Evolutionary conservation across 2,888 invertebrate genomes (phyloP), one percentile per base, ranked within the genome.

Genomic region (Drosophila colorata): DNA sequence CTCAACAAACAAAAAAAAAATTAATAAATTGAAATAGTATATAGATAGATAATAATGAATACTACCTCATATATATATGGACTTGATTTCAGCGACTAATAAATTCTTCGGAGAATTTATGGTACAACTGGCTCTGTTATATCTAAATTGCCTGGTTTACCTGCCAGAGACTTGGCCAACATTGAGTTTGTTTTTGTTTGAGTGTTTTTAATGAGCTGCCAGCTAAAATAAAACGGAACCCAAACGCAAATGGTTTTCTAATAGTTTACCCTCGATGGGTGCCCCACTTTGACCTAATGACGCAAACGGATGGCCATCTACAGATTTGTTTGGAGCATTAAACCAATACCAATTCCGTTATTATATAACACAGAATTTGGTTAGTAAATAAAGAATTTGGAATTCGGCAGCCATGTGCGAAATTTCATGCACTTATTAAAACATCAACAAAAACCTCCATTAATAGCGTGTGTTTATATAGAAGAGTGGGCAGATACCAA

Each of bases 131-230:
- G 11, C 11, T 57, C 33, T 20, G 37, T 14, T 31, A 47, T 63
- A 44, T 74, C 23, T 23, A 20, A 53, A 60, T 40, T 38, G 18
- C 2, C 16, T 43, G 37, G 14, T 41, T 68, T 53, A 72, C 56
- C 69, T 68, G 55, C 18, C 38, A 53, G 16, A 48, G 35, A 40
- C 44, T 70, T 70, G 70, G 52, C 40, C 70, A 18, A 40, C 9
- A 41, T 48, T 49, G 9, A 7, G 11, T 38, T 55, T 46, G 38
- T 37, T 18, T 33, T 43, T 47, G 23, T 52, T 64, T 43, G 13
- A 46, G 58, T 49, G 33, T 33, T 63, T 75, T 73, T 64, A 73
- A 75, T 74, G 74, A 74, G 48, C 78, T 78, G 74, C 59, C 43
- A 73, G 74, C 61, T 35, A 49, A 75, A 53, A 48, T 56, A 63